Evolutionary conservation across 2,888 invertebrate species (phyloP).

Genomic region (Heteromyza rotundicornis): DNA sequence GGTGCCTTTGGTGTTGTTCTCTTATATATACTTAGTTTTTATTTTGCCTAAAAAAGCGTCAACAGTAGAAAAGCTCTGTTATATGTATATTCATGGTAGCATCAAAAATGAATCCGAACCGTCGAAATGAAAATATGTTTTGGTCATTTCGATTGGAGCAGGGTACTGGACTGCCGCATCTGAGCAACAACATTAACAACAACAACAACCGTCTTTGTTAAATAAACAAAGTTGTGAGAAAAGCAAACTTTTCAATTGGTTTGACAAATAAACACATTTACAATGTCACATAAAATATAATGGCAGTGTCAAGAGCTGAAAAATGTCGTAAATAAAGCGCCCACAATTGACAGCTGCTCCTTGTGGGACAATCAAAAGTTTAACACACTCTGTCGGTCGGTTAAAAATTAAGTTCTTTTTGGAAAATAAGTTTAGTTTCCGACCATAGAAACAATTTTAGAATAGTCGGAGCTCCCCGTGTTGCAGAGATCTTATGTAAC

Average conservation of each 20-base stretch:
- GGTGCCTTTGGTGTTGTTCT: too few species aligned
- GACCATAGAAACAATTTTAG: too few species aligned
- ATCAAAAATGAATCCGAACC: neutral
- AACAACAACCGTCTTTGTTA: neutral
- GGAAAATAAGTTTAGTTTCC: too few species aligned
- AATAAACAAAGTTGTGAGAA: neutral
- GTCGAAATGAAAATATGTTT: conserved; percentile 2
- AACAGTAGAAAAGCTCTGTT: neutral
- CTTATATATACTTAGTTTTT: too few species aligned
- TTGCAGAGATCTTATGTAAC: too few species aligned
- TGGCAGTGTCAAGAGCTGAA: conserved; percentile 5
- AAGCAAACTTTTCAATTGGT: conserved; percentile 45
- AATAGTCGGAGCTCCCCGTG: too few species aligned
- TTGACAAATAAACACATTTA: conserved; percentile 44
- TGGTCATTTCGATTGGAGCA: too few species aligned
- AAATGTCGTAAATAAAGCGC: conserved; percentile 1
- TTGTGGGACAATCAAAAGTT: conserved; percentile 9
- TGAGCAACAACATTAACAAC: too few species aligned
- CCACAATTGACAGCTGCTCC: conserved; percentile 23
- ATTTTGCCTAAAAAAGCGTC: neutral
- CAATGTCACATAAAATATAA: conserved; percentile 23
- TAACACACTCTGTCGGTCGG: neutral
- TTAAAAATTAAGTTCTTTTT: too few species aligned
- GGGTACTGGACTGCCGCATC: too few species aligned
- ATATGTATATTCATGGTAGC: too few species aligned